These are phyloP conservation scores for Candoia aspera DNA, from an alignment of 2,113 vertebrate genomes.

Conservation along the genomic window DNA sequence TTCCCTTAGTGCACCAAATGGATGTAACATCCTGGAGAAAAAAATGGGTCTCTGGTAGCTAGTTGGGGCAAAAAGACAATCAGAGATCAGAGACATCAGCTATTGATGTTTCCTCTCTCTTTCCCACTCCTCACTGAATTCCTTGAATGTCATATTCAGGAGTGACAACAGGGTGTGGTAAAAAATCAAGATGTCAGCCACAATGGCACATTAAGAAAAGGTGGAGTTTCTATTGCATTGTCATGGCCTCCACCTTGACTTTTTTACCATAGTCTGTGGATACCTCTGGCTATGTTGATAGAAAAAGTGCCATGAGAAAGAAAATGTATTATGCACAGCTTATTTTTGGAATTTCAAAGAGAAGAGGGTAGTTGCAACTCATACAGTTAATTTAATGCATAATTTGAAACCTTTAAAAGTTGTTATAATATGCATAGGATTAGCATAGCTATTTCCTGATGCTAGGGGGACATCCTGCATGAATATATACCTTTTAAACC, in stretches of 20 bases:
- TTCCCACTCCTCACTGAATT: not conserved
- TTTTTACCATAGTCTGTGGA: not conserved
- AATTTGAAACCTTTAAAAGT: not conserved
- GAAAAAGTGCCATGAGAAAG: not conserved
- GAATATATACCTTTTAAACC: not conserved
- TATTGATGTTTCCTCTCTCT: not conserved
- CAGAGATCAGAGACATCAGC: not conserved
- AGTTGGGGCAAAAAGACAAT: not conserved
- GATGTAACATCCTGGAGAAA: not conserved
- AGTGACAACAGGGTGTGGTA: not conserved
- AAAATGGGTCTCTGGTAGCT: not conserved
- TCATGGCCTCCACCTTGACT: not conserved
- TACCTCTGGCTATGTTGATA: not conserved
- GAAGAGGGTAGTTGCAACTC: not conserved
- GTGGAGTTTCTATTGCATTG: not conserved
- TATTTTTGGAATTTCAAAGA: not conserved
- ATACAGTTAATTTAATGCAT: not conserved
- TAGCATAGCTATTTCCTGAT: not conserved
- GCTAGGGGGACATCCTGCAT: not conserved
- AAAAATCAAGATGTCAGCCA: not conserved
- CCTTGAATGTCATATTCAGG: not conserved
- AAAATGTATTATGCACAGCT: not conserved
- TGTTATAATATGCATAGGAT: not conserved
- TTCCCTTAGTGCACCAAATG: not conserved
- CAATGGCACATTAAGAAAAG: not conserved